These are phyloP conservation scores for Hemicordylus capensis DNA, from an alignment of 2,113 vertebrate species.

Conservation along the genomic window DNA sequence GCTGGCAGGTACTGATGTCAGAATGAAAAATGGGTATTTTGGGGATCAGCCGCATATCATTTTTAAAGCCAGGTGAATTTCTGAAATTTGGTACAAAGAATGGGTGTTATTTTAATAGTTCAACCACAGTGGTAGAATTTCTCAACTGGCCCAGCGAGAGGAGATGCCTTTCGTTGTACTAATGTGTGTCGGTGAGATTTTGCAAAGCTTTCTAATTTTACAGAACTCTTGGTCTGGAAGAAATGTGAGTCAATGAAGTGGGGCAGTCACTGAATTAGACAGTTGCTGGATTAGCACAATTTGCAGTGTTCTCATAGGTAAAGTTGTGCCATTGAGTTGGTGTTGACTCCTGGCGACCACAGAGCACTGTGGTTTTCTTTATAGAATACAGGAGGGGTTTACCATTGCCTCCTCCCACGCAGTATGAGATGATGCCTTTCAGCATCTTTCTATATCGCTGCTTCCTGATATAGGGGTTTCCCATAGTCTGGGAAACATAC, in stretches of 20 bases:
- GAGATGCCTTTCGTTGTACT: neutral
- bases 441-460: too few relatives aligned
- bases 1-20: neutral
- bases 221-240: neutral
- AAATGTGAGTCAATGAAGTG: neutral
- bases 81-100: neutral
- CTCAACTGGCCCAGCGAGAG: neutral
- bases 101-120: neutral
- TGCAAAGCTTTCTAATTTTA: neutral
- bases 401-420: too few relatives aligned
- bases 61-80: neutral
- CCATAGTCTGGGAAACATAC: too few relatives aligned
- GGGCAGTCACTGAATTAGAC: neutral
- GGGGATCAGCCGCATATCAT: neutral
- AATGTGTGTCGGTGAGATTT: neutral
- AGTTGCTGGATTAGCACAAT: neutral
- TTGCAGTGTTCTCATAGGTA: too few relatives aligned
- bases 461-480: too few relatives aligned
- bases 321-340: too few relatives aligned
- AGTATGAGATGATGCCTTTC: too few relatives aligned
- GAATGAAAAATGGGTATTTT: neutral
- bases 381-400: too few relatives aligned
- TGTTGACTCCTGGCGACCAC: too few relatives aligned
- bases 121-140: neutral
- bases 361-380: too few relatives aligned